phyloP scores from a whole-genome alignment of 2,113 vertebrate species.

The Carassius gibelio region DNA sequence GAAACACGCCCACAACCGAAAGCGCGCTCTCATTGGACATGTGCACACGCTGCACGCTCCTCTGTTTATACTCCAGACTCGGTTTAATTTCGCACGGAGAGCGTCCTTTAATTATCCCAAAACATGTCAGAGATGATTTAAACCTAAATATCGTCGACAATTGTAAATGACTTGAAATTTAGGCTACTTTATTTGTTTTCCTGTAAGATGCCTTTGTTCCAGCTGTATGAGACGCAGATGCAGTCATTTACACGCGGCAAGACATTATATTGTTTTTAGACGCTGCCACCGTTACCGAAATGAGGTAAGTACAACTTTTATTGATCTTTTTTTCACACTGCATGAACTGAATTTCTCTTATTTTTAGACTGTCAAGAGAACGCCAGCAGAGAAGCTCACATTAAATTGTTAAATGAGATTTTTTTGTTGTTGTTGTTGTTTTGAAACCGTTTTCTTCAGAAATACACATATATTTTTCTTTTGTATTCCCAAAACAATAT shows the following conservation, averaged over 20 bases:
- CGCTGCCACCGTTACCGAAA: neutral
- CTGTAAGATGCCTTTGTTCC: neutral
- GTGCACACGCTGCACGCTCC: neutral
- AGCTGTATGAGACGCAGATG: neutral
- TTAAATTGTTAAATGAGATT: neutral
- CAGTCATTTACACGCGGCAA: neutral
- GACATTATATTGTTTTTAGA: neutral
- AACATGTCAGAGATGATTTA: neutral
- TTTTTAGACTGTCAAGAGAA: neutral
- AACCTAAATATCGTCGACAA: neutral
- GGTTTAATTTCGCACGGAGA: neutral
- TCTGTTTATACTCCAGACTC: neutral
- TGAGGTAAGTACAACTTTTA: conserved; percentile 17
- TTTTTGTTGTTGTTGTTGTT: neutral
- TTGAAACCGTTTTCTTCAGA: neutral
- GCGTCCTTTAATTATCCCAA: neutral
- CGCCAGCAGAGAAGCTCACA: neutral
- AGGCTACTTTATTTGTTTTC: neutral
- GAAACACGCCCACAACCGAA: neutral
- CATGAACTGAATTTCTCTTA: neutral
- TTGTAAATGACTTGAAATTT: neutral
- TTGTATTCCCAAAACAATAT: neutral
- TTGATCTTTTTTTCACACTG: neutral
- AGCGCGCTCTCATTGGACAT: neutral
- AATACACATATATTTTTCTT: neutral